Evolutionary conservation across 2,113 vertebrate species (phyloP), one percentile per base, ranked within the genome.

Genomic region (Brachionichthys hirsutus): DNA sequence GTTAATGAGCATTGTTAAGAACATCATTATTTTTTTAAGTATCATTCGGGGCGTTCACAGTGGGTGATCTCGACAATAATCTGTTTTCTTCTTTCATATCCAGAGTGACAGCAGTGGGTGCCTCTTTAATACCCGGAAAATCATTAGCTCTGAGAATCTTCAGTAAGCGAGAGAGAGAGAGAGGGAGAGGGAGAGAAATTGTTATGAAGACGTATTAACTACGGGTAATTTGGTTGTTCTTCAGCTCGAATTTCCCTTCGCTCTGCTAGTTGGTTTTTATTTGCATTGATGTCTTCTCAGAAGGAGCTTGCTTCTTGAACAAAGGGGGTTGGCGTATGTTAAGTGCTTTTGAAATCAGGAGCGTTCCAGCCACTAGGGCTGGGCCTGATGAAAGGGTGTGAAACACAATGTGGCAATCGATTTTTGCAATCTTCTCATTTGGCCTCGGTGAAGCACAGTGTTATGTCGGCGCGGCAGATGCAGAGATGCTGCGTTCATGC

Each of bases 21-120:
- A 92, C 91, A 72, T 91, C 90, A 91, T 92, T 92, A 91, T 91
- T 91, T 92, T n/a, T 92, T 91, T 92, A 92, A 92, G 91, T 90
- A 91, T 92, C 88, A 81, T 91, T 92, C 75, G 88, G 88, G 88
- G 83, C 89, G 86, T 91, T 91, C 91, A 87, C 90, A 90, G 89
- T 85, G 85, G 89, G 89, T 85, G 85, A 92, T 91, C 88, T 89
- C 81, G 57, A 89, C 87, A 90, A 90, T 92, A 92, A 92, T 92
- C 89, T 89, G 87, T 90, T 92, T 89, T 87, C 84, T 87, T 82
- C 80, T 91, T 89, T 90, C 87, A 90, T 87, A 89, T 91, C 87
- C 86, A 89, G 89, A 90, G 88, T 85, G 88, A 92, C 87, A 91
- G 87, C 87, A 88, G 85, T 89, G 86, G 85, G 88, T 85, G 87